A percentile compares a stretch with the other conserved stretches of the same genome.
These are phyloP conservation scores for Andrena praecox DNA, from an alignment of 2,888 invertebrate species.

Conservation along the genomic window DNA sequence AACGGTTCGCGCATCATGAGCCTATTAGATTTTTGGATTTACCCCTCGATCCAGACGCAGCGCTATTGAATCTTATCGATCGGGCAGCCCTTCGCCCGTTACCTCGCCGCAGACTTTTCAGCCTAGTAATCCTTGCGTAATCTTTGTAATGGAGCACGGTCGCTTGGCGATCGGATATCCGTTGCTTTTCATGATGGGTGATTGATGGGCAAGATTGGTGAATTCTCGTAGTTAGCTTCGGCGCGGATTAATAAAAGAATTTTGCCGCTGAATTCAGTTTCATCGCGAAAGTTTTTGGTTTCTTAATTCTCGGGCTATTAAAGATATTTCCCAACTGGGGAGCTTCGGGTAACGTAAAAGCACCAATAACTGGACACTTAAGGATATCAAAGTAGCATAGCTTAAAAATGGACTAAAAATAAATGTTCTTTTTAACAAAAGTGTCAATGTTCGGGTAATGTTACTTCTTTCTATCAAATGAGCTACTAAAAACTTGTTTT, in stretches of 20 bases:
- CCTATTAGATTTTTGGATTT: constrained; percentile 1
- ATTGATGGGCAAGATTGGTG: background rate
- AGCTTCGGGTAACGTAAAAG: too few relatives aligned
- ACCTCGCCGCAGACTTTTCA: background rate
- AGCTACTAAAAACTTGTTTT: too few relatives aligned
- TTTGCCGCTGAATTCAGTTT: too few relatives aligned
- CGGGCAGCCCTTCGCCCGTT: constrained; percentile 5
- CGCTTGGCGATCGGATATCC: background rate
- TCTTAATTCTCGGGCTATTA: too few relatives aligned
- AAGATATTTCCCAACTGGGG: too few relatives aligned
- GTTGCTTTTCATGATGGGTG: background rate
- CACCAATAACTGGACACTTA: too few relatives aligned
- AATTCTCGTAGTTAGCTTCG: background rate
- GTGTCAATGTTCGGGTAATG: too few relatives aligned
- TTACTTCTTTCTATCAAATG: too few relatives aligned
- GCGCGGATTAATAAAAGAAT: background rate
- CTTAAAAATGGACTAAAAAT: too few relatives aligned
- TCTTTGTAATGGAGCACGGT: constrained; percentile 24
- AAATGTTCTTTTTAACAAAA: too few relatives aligned
- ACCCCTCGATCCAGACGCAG: background rate
- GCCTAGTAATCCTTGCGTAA: background rate
- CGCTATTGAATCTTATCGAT: constrained; percentile 31
- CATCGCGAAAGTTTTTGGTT: too few relatives aligned
- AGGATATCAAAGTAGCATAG: too few relatives aligned
- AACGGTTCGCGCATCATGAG: background rate